A percentile compares a stretch with the other conserved stretches of the same genome.
Conservation (phyloP, 2,888 invertebrate genomes). For the Nemotelus nigrinus region DNA sequence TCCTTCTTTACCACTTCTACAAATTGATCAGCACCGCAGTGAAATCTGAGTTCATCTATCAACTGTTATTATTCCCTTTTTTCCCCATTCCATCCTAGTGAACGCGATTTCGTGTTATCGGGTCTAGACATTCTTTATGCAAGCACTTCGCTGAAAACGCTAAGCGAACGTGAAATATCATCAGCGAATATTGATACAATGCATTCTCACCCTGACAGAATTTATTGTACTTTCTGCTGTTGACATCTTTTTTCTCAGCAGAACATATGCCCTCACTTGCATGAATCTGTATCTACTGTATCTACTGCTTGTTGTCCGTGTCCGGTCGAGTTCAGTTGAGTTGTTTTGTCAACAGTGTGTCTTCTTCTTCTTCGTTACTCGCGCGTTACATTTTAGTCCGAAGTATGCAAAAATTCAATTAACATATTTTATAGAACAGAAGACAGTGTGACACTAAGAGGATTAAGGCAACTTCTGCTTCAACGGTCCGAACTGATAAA, state of each 20-base stretch:
- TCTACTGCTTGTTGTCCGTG: not conserved
- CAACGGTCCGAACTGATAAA: slow-evolving; percentile 44
- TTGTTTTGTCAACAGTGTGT: slow-evolving; percentile 29
- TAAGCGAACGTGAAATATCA: slow-evolving; percentile 1
- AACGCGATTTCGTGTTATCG: slow-evolving; percentile 26
- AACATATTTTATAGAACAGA: slow-evolving; percentile 51
- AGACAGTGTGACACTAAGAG: slow-evolving; percentile 33
- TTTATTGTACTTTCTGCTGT: slow-evolving; percentile 47
- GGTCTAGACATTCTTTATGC: slow-evolving; percentile 47
- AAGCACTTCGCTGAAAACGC: not conserved
- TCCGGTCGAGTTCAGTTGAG: not conserved
- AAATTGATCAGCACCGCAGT: not conserved
- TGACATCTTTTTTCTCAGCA: slow-evolving; percentile 42
- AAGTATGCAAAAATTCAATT: slow-evolving; percentile 50
- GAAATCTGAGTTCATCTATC: not conserved
- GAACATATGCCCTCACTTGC: not conserved
- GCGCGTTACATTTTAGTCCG: slow-evolving; percentile 11
- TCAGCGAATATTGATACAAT: not conserved
- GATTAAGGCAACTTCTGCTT: slow-evolving; percentile 5
- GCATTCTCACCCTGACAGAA: slow-evolving; percentile 44
- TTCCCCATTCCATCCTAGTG: not conserved
- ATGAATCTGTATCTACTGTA: not conserved
- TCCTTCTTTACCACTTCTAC: not conserved
- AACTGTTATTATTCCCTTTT: not conserved
- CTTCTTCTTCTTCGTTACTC: slow-evolving; percentile 13